Evolutionary conservation across 37 sponge, comb jelly and placozoan genomes (phyloP), one percentile per base, ranked within the genome.

Genomic region (Aphrocallistes beatrix): DNA sequence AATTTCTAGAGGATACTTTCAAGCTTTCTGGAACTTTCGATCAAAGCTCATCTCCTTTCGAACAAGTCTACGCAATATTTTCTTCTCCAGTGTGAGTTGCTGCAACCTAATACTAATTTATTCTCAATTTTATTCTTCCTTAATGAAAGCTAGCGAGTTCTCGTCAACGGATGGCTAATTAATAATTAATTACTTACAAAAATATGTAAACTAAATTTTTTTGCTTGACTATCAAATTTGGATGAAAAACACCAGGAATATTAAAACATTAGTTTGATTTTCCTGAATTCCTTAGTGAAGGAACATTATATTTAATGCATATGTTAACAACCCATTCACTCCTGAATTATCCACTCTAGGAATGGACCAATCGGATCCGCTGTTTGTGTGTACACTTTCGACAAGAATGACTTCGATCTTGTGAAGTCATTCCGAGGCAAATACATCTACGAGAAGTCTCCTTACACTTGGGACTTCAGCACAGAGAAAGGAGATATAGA

Each of bases 341-440:
- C 47, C 38, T 81, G n/a, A 37, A 83, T 32, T 30, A 47, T 50
- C 51, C 39, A 51, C n/a, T 39, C 38, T 51, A 92, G 93, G 60
- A 88, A 86, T 83, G 91, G 93, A 0, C 95, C 95, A 0, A 39
- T 83, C 9, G 95, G 90, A 0, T 95, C 96, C 17, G 93, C 91
- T 17, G 82, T 95, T 21, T 95, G 96, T 83, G 87, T 91, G 37
- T 95, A 82, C 85, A 85, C 89, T 37, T 89, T 92, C 30, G 85
- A 85, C 21, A 23, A 81, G 16, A 69, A 37, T 37, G 50, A 50
- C 6, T 36, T 47, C 36, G 88, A 90, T 36, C 37, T 91, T 23
- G 83, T 37, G 1, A 39, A 17, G 25, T 87, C 89, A 17, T 91
- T 89, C 38, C 21, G 36, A 37, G 91, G 89, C 0, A 38, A 51